Evolutionary conservation across 2,113 vertebrate genomes (phyloP).

Genomic region (Diadophis punctatus): DNA sequence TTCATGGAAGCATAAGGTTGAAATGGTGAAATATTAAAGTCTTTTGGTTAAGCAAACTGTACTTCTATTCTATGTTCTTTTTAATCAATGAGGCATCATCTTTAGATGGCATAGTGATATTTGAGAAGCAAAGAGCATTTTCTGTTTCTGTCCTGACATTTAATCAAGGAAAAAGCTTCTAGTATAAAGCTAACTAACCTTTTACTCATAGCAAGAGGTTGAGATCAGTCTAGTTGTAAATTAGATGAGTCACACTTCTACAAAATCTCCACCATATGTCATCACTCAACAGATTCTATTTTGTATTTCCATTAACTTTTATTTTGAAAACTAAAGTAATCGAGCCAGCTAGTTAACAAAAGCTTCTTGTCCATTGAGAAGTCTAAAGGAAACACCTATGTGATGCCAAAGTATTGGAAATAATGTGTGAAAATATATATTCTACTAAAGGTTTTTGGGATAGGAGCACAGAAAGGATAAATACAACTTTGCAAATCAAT

Average conservation of each 20-base stretch:
- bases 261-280: constrained; percentile 57
- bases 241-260: constrained; percentile 45
- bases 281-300: constrained; percentile 57
- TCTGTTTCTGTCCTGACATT: constrained; percentile 7
- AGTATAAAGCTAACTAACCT: constrained; percentile 39
- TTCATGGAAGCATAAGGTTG: background rate
- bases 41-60: background rate
- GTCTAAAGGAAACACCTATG: background rate
- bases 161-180: constrained; percentile 25
- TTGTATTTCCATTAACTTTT: constrained; percentile 57
- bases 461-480: background rate
- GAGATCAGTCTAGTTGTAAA: constrained; percentile 47
- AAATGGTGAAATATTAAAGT: background rate
- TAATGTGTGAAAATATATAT: background rate
- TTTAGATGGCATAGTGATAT: background rate
- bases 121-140: constrained; percentile 17
- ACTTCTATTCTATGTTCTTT: background rate
- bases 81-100: background rate
- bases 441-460: background rate
- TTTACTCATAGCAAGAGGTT: constrained; percentile 44
- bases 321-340: constrained; percentile 57
- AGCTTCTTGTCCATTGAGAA: constrained; percentile 14
- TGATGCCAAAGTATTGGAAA: constrained; percentile 21
- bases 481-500: background rate
- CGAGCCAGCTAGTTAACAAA: constrained; percentile 46